Percentiles rank a stretch among this genome's conserved stretches.
phyloP scores from a whole-genome alignment of 2,888 invertebrate species.

The Hyposoter didymator region DNA sequence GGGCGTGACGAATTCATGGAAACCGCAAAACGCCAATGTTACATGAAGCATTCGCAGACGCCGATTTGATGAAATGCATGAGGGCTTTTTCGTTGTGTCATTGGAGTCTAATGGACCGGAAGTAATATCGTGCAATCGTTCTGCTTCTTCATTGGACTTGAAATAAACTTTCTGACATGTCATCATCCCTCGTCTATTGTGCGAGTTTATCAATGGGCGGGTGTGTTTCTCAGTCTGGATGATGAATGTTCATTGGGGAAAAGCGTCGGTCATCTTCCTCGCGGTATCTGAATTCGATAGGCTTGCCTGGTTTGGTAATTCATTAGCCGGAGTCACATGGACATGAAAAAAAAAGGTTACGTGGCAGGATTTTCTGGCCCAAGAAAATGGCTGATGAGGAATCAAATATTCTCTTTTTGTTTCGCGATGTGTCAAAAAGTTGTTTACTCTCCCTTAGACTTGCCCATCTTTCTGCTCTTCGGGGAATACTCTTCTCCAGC shows the following conservation, averaged over 20 bases:
- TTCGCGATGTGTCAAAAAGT: neutral
- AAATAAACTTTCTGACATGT: conserved; percentile 44
- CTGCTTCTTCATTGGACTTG: neutral
- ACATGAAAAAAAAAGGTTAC: neutral
- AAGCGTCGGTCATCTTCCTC: conserved; percentile 2
- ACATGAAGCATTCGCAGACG: conserved; percentile 20
- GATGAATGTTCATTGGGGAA: neutral
- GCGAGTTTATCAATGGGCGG: conserved; percentile 14
- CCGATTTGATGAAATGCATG: conserved; percentile 14
- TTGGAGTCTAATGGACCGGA: conserved; percentile 76
- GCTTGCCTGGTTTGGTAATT: neutral
- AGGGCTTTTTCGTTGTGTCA: conserved; percentile 22
- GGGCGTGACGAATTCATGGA: conserved; percentile 63
- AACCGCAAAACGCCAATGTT: conserved; percentile 32
- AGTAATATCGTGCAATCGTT: conserved; percentile 74
- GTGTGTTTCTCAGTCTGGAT: conserved; percentile 14
- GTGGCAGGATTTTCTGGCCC: neutral
- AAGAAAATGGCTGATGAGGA: neutral
- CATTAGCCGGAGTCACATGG: neutral
- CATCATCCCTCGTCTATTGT: conserved; percentile 21
- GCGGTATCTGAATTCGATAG: too few species aligned
- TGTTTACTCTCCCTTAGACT: neutral
- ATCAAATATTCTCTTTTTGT: neutral
- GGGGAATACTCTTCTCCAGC: neutral
- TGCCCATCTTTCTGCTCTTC: neutral